These are phyloP conservation scores for Melanargia galathea DNA, from an alignment of 2,888 invertebrate genomes.

Conservation along the genomic window DNA sequence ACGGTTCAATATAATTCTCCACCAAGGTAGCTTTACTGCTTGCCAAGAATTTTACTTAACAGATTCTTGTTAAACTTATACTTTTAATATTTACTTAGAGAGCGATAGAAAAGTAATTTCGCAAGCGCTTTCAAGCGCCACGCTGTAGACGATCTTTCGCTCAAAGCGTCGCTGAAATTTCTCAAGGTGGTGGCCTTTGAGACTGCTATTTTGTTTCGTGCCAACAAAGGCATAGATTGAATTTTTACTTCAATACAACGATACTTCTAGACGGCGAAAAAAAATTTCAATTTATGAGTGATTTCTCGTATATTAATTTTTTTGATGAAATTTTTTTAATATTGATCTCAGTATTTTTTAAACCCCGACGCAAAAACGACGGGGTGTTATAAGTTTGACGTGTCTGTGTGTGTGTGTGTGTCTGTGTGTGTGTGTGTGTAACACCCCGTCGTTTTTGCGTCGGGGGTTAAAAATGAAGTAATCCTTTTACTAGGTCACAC, in stretches of 20 bases:
- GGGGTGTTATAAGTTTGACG: too few species aligned
- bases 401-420: too few species aligned
- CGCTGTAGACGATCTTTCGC: slow-evolving; percentile 10
- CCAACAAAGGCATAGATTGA: slow-evolving; percentile 19
- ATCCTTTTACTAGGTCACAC: too few species aligned
- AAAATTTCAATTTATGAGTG: not conserved
- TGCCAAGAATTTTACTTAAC: not conserved
- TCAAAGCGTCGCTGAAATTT: slow-evolving; percentile 9
- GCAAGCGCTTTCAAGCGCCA: slow-evolving; percentile 24
- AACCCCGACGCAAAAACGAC: too few species aligned
- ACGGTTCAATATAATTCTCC: not conserved
- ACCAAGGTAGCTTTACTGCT: not conserved
- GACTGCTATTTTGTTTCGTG: slow-evolving; percentile 12
- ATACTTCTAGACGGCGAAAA: not conserved
- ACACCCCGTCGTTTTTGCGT: too few species aligned
- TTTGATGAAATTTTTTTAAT: not conserved
- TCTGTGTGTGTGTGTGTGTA: too few species aligned
- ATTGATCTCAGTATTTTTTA: not conserved
- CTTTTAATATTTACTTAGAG: slow-evolving; percentile 18
- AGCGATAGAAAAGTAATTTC: slow-evolving; percentile 29
- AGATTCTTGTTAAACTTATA: slow-evolving; percentile 3
- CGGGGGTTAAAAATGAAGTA: too few species aligned
- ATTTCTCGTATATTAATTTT: not conserved
- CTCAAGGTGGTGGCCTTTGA: slow-evolving; percentile 20
- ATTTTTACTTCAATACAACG: slow-evolving; percentile 8